Evolutionary conservation across 2,888 invertebrate species (phyloP), one percentile per base, ranked within the genome.

Genomic region (Cyclophora punctaria): DNA sequence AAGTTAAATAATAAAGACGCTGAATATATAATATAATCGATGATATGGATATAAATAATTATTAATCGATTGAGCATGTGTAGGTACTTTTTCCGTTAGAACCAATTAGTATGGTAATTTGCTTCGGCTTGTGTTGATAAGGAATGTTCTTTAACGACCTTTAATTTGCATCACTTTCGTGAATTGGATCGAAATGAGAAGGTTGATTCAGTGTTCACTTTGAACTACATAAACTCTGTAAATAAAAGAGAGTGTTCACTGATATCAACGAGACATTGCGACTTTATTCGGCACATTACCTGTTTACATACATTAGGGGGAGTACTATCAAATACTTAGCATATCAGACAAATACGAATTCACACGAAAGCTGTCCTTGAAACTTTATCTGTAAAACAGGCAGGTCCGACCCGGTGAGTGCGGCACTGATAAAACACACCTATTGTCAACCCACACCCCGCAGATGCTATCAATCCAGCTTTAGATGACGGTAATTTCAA

Each of bases 391-490:
- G 40, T 57, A 37, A 53, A 49, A 52, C 49, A 60, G 49, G 51
- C 49, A 50, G 53, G 56, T 53, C 49, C 40, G 48, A 49, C 46
- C 49, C 45, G 43, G 46, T 59, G 51, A 59, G 49, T 57, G 56
- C 53, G 48, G 52, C 51, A 37, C 46, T 50, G 52, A 55, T 57
- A 59, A 49, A 50, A 51, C 56, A 50, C 45, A 52, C 41, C 35
- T 52, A 55, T 58, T 51, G 50, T 50, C 48, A 56, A 59, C 55
- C 51, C 56, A 56, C 49, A 60, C 62, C 56, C 54, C 56, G 55
- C 47, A 54, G 52, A 60, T 61, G 49, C 56, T 52, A 60, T 64
- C 56, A 58, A 55, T 52, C 47, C 35, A 51, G 52, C 58, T 62
- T 56, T 57, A 63, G 51, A 63, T 67, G 63, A 62, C 67, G 20